Evolutionary conservation across 2,113 vertebrate species (phyloP).

Genomic region (Toxotes jaculatrix): DNA sequence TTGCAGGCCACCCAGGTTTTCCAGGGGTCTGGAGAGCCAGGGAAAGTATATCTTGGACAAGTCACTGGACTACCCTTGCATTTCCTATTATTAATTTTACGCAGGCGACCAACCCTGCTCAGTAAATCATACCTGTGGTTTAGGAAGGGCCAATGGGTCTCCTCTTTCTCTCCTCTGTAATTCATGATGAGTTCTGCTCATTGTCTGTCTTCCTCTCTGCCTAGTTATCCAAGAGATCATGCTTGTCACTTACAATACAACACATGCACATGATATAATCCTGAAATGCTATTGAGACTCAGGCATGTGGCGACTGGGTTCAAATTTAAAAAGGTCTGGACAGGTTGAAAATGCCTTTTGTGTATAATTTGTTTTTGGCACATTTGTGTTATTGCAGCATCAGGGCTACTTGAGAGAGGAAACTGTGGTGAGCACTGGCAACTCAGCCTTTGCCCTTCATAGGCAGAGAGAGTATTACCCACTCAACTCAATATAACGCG

Average conservation of each 20-base stretch:
- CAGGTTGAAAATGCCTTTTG: conserved; percentile 19
- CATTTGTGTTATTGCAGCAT: conserved; percentile 64
- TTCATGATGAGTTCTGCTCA: conserved; percentile 50
- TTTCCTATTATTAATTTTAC: conserved; percentile 85
- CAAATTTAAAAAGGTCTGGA: conserved; percentile 35
- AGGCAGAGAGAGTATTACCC: conserved; percentile 32
- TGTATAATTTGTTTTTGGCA: conserved; percentile 47
- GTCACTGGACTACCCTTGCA: conserved; percentile 75
- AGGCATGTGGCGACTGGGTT: conserved; percentile 12
- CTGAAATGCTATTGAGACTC: conserved; percentile 12
- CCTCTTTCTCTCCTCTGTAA: conserved; percentile 41
- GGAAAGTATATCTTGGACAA: conserved; percentile 84
- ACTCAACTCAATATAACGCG: conserved; percentile 46
- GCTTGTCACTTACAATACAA: conserved; percentile 43
- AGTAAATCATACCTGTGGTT: conserved; percentile 84
- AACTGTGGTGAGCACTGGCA: conserved; percentile 67
- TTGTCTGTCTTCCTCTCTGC: conserved; percentile 42
- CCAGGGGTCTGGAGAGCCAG: conserved; percentile 72
- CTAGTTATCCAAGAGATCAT: conserved; percentile 37
- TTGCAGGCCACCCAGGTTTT: conserved; percentile 84
- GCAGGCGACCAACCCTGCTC: conserved; percentile 71
- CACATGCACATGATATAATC: conserved; percentile 2
- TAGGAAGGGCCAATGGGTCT: conserved; percentile 58
- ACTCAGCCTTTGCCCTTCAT: conserved; percentile 56
- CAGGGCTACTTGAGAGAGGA: conserved; percentile 66